These are phyloP conservation scores for Ganaspis sp. DNA, from an alignment of 1,140 invertebrate species.

Conservation along the genomic window DNA sequence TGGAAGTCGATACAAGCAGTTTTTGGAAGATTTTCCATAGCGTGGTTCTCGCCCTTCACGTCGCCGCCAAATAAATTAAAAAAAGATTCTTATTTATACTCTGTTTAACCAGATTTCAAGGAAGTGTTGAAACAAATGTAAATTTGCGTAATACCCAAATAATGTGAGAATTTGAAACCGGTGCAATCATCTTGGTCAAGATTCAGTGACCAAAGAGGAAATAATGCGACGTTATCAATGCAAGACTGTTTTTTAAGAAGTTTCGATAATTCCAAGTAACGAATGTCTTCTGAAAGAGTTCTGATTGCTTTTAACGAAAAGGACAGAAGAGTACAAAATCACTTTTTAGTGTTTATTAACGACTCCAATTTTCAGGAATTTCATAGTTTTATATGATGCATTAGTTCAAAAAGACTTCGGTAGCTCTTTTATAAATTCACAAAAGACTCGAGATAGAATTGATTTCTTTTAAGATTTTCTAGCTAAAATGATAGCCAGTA, in stretches of 20 bases:
- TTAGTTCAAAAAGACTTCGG: neutral
- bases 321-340: constrained; percentile 11
- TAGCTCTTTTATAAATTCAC: neutral
- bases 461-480: neutral
- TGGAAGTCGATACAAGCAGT: constrained; percentile 97
- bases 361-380: neutral
- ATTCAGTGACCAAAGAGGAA: neutral
- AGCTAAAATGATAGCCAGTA: neutral
- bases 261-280: constrained; percentile 36
- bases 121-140: neutral
- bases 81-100: constrained; percentile 86
- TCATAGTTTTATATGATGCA: neutral
- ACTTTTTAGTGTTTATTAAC: neutral
- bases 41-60: constrained; percentile 97
- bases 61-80: constrained; percentile 85
- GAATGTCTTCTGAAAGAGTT: constrained; percentile 24
- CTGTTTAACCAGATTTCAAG: constrained; percentile 77
- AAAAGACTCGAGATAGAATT: neutral
- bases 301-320: neutral
- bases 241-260: neutral
- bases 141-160: neutral
- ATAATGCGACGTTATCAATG: neutral
- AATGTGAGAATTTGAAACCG: neutral
- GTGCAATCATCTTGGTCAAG: neutral
- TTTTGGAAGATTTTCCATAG: constrained; percentile 94